Conservation (phyloP, 2,888 invertebrate genomes). For the Bedellia somnulentella region DNA sequence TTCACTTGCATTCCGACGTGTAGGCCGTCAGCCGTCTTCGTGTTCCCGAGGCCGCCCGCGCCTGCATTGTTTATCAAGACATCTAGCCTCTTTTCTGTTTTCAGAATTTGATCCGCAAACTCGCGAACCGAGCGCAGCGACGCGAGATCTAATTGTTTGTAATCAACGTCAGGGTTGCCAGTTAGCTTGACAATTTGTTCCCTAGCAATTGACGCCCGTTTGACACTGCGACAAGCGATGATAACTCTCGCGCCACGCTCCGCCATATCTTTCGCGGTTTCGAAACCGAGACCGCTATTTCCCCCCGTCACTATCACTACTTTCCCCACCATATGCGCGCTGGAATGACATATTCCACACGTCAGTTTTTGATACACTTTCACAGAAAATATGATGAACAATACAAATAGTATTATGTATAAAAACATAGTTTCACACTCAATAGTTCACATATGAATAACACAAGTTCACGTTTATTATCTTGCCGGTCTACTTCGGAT, state of each 20-base stretch:
- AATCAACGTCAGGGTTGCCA: slow-evolving; percentile 33
- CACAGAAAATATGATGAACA: slow-evolving; percentile 19
- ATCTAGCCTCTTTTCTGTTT: slow-evolving; percentile 50
- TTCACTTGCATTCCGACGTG: slow-evolving; percentile 73
- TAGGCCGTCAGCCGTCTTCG: slow-evolving; percentile 66
- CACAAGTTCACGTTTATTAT: too few relatives aligned
- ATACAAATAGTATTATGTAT: slow-evolving; percentile 14
- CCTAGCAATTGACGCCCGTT: slow-evolving; percentile 31
- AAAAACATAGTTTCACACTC: slow-evolving; percentile 6
- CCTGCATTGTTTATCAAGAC: slow-evolving; percentile 66
- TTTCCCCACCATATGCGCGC: slow-evolving; percentile 48
- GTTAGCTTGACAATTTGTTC: slow-evolving; percentile 34
- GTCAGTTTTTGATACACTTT: slow-evolving; percentile 45
- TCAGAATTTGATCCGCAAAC: slow-evolving; percentile 57
- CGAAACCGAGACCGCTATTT: slow-evolving; percentile 54
- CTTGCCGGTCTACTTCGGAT: not conserved
- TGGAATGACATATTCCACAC: slow-evolving; percentile 36
- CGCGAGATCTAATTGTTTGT: slow-evolving; percentile 37
- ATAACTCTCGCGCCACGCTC: slow-evolving; percentile 52
- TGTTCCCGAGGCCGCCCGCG: slow-evolving; percentile 41
- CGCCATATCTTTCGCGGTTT: slow-evolving; percentile 53
- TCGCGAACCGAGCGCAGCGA: slow-evolving; percentile 50
- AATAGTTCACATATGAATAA: not conserved
- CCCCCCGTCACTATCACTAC: slow-evolving; percentile 47
- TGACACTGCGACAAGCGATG: slow-evolving; percentile 47